Evolutionary conservation across 2,113 vertebrate species (phyloP), one percentile per base, ranked within the genome.

Genomic region (Euleptes europaea): DNA sequence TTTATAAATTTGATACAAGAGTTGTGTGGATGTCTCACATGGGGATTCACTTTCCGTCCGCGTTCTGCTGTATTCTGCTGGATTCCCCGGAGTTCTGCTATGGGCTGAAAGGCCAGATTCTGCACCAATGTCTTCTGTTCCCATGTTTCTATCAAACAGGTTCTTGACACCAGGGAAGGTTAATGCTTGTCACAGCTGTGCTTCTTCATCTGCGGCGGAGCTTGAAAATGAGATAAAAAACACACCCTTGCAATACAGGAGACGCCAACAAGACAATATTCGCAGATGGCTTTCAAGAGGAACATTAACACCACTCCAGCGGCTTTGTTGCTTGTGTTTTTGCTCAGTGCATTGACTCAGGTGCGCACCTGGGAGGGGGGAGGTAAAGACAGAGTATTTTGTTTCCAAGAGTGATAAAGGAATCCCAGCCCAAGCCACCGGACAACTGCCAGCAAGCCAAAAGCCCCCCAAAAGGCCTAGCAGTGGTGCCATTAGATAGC

Each of bases 121-220:
- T 60, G 51, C 42, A 83, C 28, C 44, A 40, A 73, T 75, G 82
- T 83, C 82, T 31, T 66, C 42, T 35, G 14, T 49, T 83, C 54
- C 65, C 57, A 4, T 83, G 57, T 74, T 83, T 75, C 75, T 83
- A 83, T 83, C 75, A 75, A 83, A 19, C 82, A 83, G 80, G 82
- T 75, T 73, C 54, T 75, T 75, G 71, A 75, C 72, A 83, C 72
- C 57, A 66, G 82, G 31, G 72, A 63, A 74, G 47, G n/a, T 65
- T 82, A 31, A 76, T 86, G 71, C 76, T 90, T 90, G 69, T 9
- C 72, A 8, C 33, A 89, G 80, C 74, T 90, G 84, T 73, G 85
- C 26, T 57, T 57, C 49, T 86, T 67, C 33, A 88, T 75, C 70
- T 75, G 84, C 44, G 51, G 33, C 54, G 71, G 60, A 80, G 71